Percentiles rank a stretch among this genome's conserved stretches.
Conservation (phyloP, 2,113 vertebrate genomes). For the Cryptotis parvus region DNA sequence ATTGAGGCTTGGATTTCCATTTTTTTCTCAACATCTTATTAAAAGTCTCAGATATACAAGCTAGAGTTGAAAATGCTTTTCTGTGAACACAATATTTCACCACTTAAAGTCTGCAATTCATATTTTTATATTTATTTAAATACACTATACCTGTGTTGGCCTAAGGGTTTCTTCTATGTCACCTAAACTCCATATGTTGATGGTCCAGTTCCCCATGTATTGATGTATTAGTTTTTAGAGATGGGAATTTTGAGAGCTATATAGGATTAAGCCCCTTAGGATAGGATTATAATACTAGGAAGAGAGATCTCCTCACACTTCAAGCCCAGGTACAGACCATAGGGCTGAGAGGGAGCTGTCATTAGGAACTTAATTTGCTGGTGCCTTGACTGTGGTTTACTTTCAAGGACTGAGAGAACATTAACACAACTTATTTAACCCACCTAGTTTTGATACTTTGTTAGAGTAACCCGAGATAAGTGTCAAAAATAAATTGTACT, state of each 20-base stretch:
- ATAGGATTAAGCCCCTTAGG: neutral
- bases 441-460: neutral
- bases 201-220: neutral
- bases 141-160: neutral
- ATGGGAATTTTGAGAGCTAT: neutral
- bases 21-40: neutral
- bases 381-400: neutral
- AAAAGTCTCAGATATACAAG: slow-evolving; percentile 32
- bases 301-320: neutral
- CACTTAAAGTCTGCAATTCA: slow-evolving; percentile 26
- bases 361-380: neutral
- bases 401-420: neutral
- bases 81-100: neutral
- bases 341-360: neutral
- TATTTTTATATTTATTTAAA: neutral
- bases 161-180: neutral
- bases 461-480: neutral
- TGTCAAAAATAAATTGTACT: no score
- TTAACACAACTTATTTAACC: neutral
- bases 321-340: neutral
- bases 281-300: neutral
- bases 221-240: neutral
- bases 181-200: neutral
- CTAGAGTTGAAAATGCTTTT: slow-evolving; percentile 12
- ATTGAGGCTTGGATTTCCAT: neutral